phyloP scores from a whole-genome alignment of 2,797 vertebrate species.

The Leptoclinus maculatus region DNA sequence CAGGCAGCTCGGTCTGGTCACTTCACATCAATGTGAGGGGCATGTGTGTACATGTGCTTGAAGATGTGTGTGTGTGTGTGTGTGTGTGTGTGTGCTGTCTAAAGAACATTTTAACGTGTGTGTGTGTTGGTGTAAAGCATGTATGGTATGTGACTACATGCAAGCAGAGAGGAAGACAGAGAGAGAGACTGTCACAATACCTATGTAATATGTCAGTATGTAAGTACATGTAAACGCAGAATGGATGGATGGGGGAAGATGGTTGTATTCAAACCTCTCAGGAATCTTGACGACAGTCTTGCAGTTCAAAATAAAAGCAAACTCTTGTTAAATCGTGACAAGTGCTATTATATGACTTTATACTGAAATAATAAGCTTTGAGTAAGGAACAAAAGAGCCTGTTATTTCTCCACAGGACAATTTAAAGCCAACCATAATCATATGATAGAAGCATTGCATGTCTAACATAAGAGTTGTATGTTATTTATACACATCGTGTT shows the following conservation, averaged over 20 bases:
- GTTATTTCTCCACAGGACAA: background rate
- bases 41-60: conserved; percentile 53
- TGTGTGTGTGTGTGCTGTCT: conserved; percentile 27
- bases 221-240: conserved; percentile 9
- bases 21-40: conserved; percentile 86
- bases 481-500: background rate
- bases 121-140: conserved; percentile 50
- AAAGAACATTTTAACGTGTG: conserved; percentile 51
- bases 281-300: conserved; percentile 9
- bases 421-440: background rate
- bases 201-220: conserved; percentile 52
- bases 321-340: conserved; percentile 7
- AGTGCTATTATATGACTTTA: conserved; percentile 6
- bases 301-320: conserved; percentile 20
- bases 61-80: conserved; percentile 36
- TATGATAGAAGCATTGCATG: background rate
- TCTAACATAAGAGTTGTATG: background rate
- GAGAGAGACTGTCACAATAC: conserved; percentile 61
- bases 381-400: background rate
- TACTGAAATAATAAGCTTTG: conserved; percentile 3
- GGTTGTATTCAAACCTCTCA: background rate
- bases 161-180: conserved; percentile 38
- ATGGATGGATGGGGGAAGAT: background rate
- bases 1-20: conserved; percentile 85
- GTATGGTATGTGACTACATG: conserved; percentile 50